Conservation (phyloP, 2,113 vertebrate species). For the Boulengeromyrus knoepffleri region DNA sequence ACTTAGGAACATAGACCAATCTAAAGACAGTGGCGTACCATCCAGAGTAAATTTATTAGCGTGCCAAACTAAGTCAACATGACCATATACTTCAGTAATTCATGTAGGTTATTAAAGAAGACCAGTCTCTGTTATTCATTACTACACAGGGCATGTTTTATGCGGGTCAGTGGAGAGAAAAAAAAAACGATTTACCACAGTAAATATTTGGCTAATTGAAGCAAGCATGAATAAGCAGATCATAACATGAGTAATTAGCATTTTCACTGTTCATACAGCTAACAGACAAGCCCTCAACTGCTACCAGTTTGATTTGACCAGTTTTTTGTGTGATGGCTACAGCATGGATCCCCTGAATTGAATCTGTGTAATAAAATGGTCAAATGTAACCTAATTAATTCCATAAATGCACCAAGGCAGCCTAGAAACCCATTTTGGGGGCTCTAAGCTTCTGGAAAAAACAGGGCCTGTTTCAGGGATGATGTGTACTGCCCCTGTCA, state of each 20-base stretch:
- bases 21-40: not conserved
- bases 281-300: not conserved
- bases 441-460: not conserved
- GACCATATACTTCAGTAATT: constrained; percentile 24
- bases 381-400: constrained; percentile 16
- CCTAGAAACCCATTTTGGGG: constrained; percentile 21
- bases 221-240: constrained; percentile 3
- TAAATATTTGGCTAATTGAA: constrained; percentile 13
- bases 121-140: not conserved
- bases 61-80: constrained; percentile 8
- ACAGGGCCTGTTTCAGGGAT: not conserved
- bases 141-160: constrained; percentile 7
- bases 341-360: constrained; percentile 9
- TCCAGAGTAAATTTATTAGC: constrained; percentile 27
- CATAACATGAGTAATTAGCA: not conserved
- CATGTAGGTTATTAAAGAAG: constrained; percentile 2
- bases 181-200: not conserved
- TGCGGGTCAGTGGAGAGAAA: not conserved
- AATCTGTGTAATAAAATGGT: constrained; percentile 10
- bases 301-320: not conserved
- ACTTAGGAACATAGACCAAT: not conserved
- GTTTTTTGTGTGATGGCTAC: constrained; percentile 4
- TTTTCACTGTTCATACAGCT: not conserved
- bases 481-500: not conserved
- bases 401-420: constrained; percentile 24